These are phyloP conservation scores for Harpalus rubripes DNA, from an alignment of 2,888 invertebrate species.

Conservation along the genomic window DNA sequence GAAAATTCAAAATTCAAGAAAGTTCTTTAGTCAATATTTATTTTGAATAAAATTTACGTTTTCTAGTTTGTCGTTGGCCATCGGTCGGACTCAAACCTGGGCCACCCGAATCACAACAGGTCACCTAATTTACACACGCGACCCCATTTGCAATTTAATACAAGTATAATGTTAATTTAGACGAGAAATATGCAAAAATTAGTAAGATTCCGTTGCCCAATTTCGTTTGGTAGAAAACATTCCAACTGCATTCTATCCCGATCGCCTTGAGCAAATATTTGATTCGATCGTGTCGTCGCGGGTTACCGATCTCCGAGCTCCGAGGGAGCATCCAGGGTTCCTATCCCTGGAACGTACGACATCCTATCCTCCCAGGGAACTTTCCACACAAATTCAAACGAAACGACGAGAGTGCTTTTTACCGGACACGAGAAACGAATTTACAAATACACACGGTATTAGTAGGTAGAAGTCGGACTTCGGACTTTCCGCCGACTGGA, in stretches of 20 bases:
- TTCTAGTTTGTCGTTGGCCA: too few species aligned
- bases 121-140: too few species aligned
- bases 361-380: constrained; percentile 33
- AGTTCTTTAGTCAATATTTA: too few species aligned
- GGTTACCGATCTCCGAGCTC: constrained; percentile 46
- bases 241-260: background rate
- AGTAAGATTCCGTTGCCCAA: too few species aligned
- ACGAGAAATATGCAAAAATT: too few species aligned
- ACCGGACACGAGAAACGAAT: constrained; percentile 79
- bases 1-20: too few species aligned
- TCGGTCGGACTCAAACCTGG: too few species aligned
- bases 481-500: constrained; percentile 3
- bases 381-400: constrained; percentile 65
- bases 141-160: too few species aligned
- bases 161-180: too few species aligned
- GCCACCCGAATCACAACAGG: too few species aligned
- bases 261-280: constrained; percentile 57
- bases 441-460: constrained; percentile 73
- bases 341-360: constrained; percentile 43
- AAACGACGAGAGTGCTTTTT: constrained; percentile 75
- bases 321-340: constrained; percentile 18
- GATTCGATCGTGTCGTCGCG: constrained; percentile 57
- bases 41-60: too few species aligned
- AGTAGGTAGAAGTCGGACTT: constrained; percentile 60
- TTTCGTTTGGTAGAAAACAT: background rate